Conservation (phyloP, 2,113 vertebrate species). For the Vulpes ferrilata region DNA sequence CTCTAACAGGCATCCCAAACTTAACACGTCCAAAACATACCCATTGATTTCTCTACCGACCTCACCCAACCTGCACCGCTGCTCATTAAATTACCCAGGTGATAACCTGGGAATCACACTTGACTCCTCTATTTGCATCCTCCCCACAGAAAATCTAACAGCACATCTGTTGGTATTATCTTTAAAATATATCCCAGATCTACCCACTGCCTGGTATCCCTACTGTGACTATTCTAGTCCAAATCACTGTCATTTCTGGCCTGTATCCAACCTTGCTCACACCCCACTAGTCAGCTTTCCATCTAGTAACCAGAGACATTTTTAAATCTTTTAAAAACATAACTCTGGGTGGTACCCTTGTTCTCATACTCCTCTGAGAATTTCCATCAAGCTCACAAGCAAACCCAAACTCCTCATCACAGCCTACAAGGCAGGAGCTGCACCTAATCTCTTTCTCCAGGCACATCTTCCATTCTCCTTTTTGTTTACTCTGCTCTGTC, state of each 20-base stretch:
- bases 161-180: not conserved
- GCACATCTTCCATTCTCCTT: not conserved
- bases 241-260: not conserved
- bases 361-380: not conserved
- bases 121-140: not conserved
- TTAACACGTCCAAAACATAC: not conserved
- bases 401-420: not conserved
- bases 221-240: not conserved
- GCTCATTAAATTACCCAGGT: not conserved
- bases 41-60: not conserved
- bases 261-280: not conserved
- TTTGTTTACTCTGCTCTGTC: not conserved
- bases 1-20: not conserved
- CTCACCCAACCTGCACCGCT: not conserved
- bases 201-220: not conserved
- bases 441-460: not conserved
- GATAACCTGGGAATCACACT: not conserved
- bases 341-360: not conserved
- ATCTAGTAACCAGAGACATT: not conserved
- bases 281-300: not conserved
- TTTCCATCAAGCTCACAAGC: not conserved
- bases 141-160: not conserved
- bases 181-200: not conserved
- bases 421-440: not conserved
- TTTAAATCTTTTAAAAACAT: not conserved